Base-by-base conservation (phyloP, 2,797 vertebrate species). In the Orientallactaga sibirica region DNA sequence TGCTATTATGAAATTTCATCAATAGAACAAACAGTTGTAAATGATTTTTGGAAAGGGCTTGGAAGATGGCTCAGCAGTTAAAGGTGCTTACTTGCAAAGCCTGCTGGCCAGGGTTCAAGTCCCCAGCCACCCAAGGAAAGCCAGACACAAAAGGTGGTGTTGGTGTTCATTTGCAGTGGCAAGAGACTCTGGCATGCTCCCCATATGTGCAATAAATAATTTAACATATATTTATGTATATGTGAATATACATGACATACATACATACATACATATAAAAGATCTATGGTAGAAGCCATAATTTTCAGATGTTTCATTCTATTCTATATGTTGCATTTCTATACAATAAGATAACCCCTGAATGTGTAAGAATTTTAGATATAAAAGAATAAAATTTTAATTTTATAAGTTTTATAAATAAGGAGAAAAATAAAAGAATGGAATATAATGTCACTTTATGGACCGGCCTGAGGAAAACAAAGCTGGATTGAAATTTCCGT, bases 271-370 rank as follows among this genome's bases (percentile, higher is more conserved):
- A 48, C 48, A 48, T 48, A 58, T 4, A 58, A 11, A 58, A 92
- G 71, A 29, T 9, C n/a, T n/a, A 73, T 25, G n/a, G 55, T 62
- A 91, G 29, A 92, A 16, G 18, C 29, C 62, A 86, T 5, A 92
- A 88, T 84, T 92, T 94, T 61, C 29, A 91, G 58, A 90, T 83
- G 62, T 92, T 10, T 95, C 73, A 81, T 70, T 93, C 81, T 89
- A n/a, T 86, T 96, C 12, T 29, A 43, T 55, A 22, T 67, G 15
- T 52, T 85, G 6, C 12, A 88, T 68, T 93, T 90, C 84, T 77
- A 93, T 66, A 91, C 10, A 86, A 91, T 43, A 81, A 62, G 12
- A 37, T 79, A 70, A 70, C 64, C 78, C 61, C 29, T 92, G 55
- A 95, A 75, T 24, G 20, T 55, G 62, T 95, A 18, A 83, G 27